Evolutionary conservation across 1,140 invertebrate species (phyloP), one percentile per base, ranked within the genome.

Genomic region (Galleria mellonella): DNA sequence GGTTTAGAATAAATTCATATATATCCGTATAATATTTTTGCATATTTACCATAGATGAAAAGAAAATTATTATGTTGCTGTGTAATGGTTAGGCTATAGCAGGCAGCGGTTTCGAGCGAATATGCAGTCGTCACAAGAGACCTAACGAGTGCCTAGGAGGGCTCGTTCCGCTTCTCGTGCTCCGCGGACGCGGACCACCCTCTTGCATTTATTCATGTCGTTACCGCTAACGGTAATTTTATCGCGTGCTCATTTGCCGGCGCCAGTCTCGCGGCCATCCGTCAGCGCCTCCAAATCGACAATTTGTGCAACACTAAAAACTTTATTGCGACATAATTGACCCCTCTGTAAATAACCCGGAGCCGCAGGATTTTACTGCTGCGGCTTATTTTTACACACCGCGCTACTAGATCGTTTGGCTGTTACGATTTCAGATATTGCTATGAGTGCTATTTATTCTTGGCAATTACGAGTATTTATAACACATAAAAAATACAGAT

Each of bases 141-240:
- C 67, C 55, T 78, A 74, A 75, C 72, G 70, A 79, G 71, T 56
- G 60, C 47, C 44, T 48, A 49, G 42, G 55, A 55, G 57, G 52
- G 31, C 52, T 48, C 54, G 47, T 47, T 57, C 48, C 62, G 68
- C 47, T 47, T 47, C 64, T 64, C 59, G 54, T 43, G 54, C 59
- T 53, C 59, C 64, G 57, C 59, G 62, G 49, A 43, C 64, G 58
- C 63, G 69, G 61, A 74, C 70, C 76, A 69, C 73, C 76, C 78
- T 85, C 76, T 74, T 87, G 83, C 85, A 87, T 87, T 87, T 87
- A 87, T 87, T 87, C 85, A 86, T 87, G 81, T 87, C 83, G 85
- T 87, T 87, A 87, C 81, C 75, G 81, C 81, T 87, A 87, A 87
- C 83, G 85, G 86, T 87, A 86, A 87, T 87, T 87, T 87, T 87